These are phyloP conservation scores for Opisthograptis luteolata DNA, from an alignment of 2,888 invertebrate genomes.

Conservation along the genomic window DNA sequence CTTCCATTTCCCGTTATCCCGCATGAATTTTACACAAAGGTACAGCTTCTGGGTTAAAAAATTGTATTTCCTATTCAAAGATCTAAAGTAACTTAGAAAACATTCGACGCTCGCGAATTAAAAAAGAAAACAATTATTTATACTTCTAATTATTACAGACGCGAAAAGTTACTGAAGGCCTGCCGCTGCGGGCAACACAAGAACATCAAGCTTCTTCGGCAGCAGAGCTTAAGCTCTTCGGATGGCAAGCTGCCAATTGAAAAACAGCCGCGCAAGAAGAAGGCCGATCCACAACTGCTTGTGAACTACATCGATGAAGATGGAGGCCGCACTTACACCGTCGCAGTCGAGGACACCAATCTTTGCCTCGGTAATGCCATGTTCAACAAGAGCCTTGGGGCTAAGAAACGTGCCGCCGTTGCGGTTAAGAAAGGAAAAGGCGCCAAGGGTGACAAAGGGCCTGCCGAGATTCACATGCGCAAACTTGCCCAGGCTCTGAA, in stretches of 20 bases:
- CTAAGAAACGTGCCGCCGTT: constrained; percentile 1
- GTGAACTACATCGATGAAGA: constrained; percentile 50
- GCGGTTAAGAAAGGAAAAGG: constrained; percentile 34
- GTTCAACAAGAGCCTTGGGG: constrained; percentile 54
- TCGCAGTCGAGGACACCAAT: constrained; percentile 41
- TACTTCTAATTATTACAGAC: constrained; percentile 41
- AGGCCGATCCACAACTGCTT: constrained; percentile 45
- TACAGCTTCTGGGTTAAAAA: no score
- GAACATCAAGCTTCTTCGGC: constrained; percentile 51
- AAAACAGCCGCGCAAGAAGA: constrained; percentile 43
- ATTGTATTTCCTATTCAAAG: no score
- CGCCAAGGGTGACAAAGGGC: no score
- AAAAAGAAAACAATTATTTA: background rate
- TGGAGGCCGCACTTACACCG: constrained; percentile 38
- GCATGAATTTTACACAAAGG: no score
- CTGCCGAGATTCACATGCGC: no score
- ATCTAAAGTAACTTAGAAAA: no score
- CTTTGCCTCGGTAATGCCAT: constrained; percentile 36
- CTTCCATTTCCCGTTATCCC: no score
- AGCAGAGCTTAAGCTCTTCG: constrained; percentile 67
- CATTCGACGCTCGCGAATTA: no score
- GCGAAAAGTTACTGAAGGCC: constrained; percentile 55
- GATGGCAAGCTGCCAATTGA: constrained; percentile 46
- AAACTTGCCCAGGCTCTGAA: no score
- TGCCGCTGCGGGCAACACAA: constrained; percentile 68